Percentiles rank a stretch among this genome's conserved stretches.
phyloP scores from a whole-genome alignment of 2,888 invertebrate genomes.

The Esperia sulphurella region DNA sequence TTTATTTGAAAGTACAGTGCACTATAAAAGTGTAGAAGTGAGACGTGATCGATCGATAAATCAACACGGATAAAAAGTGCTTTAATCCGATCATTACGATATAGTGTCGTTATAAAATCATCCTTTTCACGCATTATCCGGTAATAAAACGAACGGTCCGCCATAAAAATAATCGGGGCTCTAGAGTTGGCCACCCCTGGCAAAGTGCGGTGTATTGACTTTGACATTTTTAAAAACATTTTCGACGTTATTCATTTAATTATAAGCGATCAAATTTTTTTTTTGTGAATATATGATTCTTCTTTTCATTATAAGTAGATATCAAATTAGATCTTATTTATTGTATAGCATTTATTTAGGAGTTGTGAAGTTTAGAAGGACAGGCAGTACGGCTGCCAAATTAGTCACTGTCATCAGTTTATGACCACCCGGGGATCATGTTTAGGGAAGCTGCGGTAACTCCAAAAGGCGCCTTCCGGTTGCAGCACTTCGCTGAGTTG shows the following conservation, averaged over 20 bases:
- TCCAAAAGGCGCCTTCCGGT: too few relatives aligned
- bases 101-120: constrained; percentile 58
- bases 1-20: background rate
- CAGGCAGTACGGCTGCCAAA: too few relatives aligned
- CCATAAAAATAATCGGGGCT: constrained; percentile 46
- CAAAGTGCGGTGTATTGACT: constrained; percentile 11
- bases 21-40: constrained; percentile 1
- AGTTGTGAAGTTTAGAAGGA: too few relatives aligned
- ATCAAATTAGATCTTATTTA: too few relatives aligned
- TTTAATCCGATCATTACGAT: constrained; percentile 62
- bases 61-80: constrained; percentile 59
- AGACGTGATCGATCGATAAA: constrained; percentile 46
- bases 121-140: constrained; percentile 68
- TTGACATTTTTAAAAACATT: constrained; percentile 1
- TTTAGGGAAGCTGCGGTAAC: too few relatives aligned
- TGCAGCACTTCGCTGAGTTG: too few relatives aligned
- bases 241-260: background rate
- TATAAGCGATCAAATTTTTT: too few relatives aligned
- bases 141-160: constrained; percentile 45
- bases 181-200: constrained; percentile 51
- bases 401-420: too few relatives aligned
- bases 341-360: too few relatives aligned
- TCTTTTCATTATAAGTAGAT: too few relatives aligned
- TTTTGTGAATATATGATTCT: too few relatives aligned
- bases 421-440: too few relatives aligned